A percentile compares a stretch with the other conserved stretches of the same genome.
Conservation (phyloP, 2,888 invertebrate species). For the Tinea trinotella region DNA sequence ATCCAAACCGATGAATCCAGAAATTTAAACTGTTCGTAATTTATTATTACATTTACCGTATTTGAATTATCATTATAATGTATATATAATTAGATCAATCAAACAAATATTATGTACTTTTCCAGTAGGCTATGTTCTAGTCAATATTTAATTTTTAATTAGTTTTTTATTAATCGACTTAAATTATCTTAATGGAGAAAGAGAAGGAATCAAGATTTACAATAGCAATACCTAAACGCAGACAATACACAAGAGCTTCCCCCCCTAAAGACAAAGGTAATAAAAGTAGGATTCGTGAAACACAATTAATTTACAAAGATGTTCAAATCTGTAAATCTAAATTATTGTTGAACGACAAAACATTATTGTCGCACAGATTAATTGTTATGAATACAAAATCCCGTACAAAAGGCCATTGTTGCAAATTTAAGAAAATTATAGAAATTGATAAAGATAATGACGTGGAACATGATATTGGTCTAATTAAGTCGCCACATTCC, state of each 20-base stretch:
- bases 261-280: slow-evolving; percentile 26
- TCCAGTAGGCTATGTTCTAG: no score
- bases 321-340: slow-evolving; percentile 29
- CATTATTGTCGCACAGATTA: slow-evolving; percentile 38
- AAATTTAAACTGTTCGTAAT: no score
- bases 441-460: slow-evolving; percentile 40
- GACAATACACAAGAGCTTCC: slow-evolving; percentile 22
- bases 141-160: neutral
- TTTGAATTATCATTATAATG: no score
- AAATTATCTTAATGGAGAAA: slow-evolving; percentile 28
- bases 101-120: no score
- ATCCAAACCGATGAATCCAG: no score
- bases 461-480: slow-evolving; percentile 23
- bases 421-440: slow-evolving; percentile 25
- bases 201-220: slow-evolving; percentile 29
- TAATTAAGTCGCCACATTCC: slow-evolving; percentile 25
- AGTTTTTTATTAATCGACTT: neutral
- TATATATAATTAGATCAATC: no score
- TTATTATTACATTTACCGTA: no score
- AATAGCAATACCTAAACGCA: slow-evolving; percentile 34
- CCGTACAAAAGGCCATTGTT: neutral
- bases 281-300: slow-evolving; percentile 24
- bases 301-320: slow-evolving; percentile 18
- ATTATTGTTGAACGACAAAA: slow-evolving; percentile 33
- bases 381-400: slow-evolving; percentile 31